Conservation (phyloP, 2,888 invertebrate species). For the Luperina nickerlii region DNA sequence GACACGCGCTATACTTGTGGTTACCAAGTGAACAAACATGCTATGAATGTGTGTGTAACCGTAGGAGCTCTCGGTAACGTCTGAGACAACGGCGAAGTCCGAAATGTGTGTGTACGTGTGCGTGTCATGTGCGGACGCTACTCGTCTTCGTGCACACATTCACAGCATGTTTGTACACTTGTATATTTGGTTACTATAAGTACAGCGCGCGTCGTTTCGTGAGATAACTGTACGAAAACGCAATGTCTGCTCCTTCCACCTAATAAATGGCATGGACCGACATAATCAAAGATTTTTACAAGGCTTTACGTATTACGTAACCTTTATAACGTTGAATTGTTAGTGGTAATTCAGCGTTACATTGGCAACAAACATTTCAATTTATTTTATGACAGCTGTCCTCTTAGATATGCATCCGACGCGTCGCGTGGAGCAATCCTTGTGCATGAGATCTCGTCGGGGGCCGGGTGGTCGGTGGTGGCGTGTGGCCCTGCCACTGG, state of each 20-base stretch:
- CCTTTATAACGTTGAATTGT: not conserved
- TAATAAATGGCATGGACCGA: not conserved
- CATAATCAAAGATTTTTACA: not conserved
- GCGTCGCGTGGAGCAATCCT: slow-evolving; percentile 92
- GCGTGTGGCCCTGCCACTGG: slow-evolving; percentile 91
- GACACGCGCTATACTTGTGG: too few relatives aligned
- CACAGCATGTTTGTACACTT: too few relatives aligned
- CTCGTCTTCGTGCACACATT: too few relatives aligned
- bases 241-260: not conserved
- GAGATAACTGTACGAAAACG: not conserved
- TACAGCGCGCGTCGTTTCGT: too few relatives aligned
- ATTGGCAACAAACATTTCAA: not conserved
- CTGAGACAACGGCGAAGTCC: too few relatives aligned
- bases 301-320: not conserved
- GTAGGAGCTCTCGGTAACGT: too few relatives aligned
- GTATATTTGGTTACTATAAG: too few relatives aligned
- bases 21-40: too few relatives aligned
- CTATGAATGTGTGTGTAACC: too few relatives aligned
- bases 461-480: slow-evolving; percentile 91
- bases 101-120: too few relatives aligned
- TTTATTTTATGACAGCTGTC: slow-evolving; percentile 18
- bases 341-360: not conserved
- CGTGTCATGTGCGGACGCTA: too few relatives aligned
- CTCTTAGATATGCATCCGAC: slow-evolving; percentile 91
- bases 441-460: slow-evolving; percentile 92